A percentile compares a stretch with the other conserved stretches of the same genome.
phyloP scores from a whole-genome alignment of 2,797 vertebrate genomes.

The Chiloscyllium punctatum region DNA sequence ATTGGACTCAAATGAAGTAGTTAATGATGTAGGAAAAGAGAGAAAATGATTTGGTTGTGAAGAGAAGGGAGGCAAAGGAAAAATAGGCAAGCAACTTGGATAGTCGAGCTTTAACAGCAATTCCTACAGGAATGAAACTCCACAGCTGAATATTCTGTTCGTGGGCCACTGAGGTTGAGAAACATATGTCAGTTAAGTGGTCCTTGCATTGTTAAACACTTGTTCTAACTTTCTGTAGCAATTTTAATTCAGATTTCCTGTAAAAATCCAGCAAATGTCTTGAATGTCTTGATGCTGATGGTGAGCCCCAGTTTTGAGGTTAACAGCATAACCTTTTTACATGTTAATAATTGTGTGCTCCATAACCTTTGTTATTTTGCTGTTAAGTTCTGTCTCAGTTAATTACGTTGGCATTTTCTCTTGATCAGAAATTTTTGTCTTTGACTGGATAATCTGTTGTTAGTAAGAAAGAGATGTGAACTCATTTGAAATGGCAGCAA shows the following conservation, averaged over 20 bases:
- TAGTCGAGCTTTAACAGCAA: background rate
- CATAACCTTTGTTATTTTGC: background rate
- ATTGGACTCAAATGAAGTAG: too few relatives aligned
- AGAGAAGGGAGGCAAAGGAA: background rate
- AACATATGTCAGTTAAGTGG: background rate
- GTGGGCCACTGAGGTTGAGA: background rate
- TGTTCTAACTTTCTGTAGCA: background rate
- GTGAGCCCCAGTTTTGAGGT: background rate
- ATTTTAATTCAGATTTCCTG: background rate
- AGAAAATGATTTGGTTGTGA: background rate
- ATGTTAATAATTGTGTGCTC: background rate
- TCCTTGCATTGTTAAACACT: background rate
- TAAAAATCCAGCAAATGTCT: background rate
- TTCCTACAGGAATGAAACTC: background rate
- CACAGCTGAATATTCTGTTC: background rate
- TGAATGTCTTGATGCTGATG: too few relatives aligned
- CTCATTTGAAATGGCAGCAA: background rate
- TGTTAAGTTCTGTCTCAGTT: background rate
- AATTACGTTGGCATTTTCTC: background rate
- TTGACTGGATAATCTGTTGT: background rate
- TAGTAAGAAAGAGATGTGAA: background rate
- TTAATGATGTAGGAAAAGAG: background rate
- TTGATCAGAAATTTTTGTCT: background rate
- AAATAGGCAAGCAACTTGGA: background rate
- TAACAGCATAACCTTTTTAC: background rate